Conservation (phyloP, 2,888 invertebrate genomes). For the Slavum lentiscoides region DNA sequence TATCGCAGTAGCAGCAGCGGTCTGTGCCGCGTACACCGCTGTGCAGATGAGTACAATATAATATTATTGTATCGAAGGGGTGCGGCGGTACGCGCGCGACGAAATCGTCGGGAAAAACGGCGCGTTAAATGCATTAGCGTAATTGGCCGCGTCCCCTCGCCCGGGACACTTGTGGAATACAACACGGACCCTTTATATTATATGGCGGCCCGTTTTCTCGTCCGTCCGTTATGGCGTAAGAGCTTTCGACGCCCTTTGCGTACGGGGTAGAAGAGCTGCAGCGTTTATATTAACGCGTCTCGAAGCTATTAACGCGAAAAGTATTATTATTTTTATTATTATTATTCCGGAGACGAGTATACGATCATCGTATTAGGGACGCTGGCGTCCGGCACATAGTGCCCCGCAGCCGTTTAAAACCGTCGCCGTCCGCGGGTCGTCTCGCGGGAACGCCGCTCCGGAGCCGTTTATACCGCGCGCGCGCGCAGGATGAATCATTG, state of each 20-base stretch:
- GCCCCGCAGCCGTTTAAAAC: constrained; percentile 13
- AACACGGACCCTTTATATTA: too few relatives aligned
- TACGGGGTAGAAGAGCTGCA: neutral
- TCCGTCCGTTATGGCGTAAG: constrained; percentile 31
- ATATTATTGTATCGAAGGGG: neutral
- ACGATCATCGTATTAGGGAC: neutral
- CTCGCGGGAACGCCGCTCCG: constrained; percentile 39
- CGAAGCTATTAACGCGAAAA: constrained; percentile 44
- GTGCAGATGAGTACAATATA: too few relatives aligned
- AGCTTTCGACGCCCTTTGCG: constrained; percentile 36
- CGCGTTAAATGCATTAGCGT: neutral
- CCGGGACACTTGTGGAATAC: constrained; percentile 48
- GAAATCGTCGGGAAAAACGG: too few relatives aligned
- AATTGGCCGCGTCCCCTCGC: neutral
- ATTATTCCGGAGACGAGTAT: too few relatives aligned
- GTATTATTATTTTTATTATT: neutral
- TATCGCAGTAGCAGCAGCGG: too few relatives aligned
- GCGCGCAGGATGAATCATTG: constrained; percentile 45
- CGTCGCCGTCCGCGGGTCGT: neutral
- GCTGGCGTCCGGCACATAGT: neutral
- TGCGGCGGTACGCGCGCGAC: too few relatives aligned
- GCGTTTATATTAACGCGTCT: constrained; percentile 23
- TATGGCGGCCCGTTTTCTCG: neutral
- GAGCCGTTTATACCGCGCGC: neutral
- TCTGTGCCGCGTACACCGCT: too few relatives aligned